Base-by-base conservation (phyloP, 2,797 vertebrate genomes). In the Hapalemur alaotrensis region DNA sequence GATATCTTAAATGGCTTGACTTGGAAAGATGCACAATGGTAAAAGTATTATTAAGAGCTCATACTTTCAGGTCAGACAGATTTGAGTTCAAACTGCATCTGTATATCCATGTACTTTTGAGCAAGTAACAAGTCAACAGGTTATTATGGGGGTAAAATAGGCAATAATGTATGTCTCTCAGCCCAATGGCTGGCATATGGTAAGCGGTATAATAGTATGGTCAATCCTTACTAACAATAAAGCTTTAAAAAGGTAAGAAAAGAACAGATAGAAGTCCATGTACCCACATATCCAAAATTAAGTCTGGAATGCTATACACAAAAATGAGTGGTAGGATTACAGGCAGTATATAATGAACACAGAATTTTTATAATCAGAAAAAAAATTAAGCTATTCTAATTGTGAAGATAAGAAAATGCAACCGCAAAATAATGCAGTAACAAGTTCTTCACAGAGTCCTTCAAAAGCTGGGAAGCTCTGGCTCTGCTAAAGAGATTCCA, bases 401-500 rank as follows among this genome's bases (percentile, higher is more conserved):
- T 83, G 48, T 92, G 25, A 88, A 96, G 52, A 90, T 57, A 73
- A 89, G 20, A 89, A 95, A 97, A 90, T 69, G 43, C 14, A 81
- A 63, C 50, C 80, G 95, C 59, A 88, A 80, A 92, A 88, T 80
- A 93, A 94, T 70, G 22, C 54, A 91, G 28, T 82, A 89, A 73
- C 63, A 96, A 95, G 78, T 15, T 91, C 72, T 93, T 94, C 1
- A 3, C 5, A 69, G 73, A 92, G 85, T 70, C 61, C 69, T 95
- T 91, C 94, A 92, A 89, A 96, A 54, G 13, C 67, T 94, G 30
- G 85, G 86, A 94, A 89, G 46, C 46, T 70, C 83, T 79, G 57
- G 78, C 63, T 84, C 63, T n/a, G 35, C 41, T 87, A 78, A 90
- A 92, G 38, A 91, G 90, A 90, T 96, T 95, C 70, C 83, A 95